Conservation (phyloP, 2,888 invertebrate species). For the Pristionchus japonicus region DNA sequence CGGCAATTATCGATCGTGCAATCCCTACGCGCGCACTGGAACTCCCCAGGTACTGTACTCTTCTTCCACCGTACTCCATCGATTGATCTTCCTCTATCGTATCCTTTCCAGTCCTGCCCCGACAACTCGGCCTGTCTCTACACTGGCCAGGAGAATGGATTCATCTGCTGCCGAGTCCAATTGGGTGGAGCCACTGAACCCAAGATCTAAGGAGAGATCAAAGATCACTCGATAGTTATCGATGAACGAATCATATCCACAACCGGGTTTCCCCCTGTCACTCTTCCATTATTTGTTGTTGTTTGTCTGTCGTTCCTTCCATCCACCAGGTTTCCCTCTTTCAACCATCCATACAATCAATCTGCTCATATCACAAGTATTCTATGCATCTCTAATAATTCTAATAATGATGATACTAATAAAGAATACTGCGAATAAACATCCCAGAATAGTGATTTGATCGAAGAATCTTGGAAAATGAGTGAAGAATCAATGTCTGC, state of each 20-base stretch:
- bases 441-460: background rate
- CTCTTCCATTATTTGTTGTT: constrained; percentile 13
- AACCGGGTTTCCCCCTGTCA: background rate
- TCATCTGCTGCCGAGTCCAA: constrained; percentile 74
- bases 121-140: constrained; percentile 72
- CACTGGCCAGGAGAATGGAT: constrained; percentile 73
- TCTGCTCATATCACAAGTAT: constrained; percentile 44
- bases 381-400: background rate
- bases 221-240: background rate
- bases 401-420: constrained; percentile 17
- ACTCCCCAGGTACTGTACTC: constrained; percentile 57
- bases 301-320: constrained; percentile 7
- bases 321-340: background rate
- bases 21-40: constrained; percentile 71
- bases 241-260: background rate
- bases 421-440: background rate
- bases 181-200: constrained; percentile 59
- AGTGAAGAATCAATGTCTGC: no score
- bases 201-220: constrained; percentile 35
- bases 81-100: background rate
- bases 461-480: background rate
- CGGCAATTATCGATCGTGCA: constrained; percentile 60
- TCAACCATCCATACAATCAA: background rate
- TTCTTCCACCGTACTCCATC: background rate
- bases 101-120: constrained; percentile 70